A percentile compares a stretch with the other conserved stretches of the same genome.
phyloP scores from a whole-genome alignment of 2,797 vertebrate genomes.

The Bovichtus diacanthus region DNA sequence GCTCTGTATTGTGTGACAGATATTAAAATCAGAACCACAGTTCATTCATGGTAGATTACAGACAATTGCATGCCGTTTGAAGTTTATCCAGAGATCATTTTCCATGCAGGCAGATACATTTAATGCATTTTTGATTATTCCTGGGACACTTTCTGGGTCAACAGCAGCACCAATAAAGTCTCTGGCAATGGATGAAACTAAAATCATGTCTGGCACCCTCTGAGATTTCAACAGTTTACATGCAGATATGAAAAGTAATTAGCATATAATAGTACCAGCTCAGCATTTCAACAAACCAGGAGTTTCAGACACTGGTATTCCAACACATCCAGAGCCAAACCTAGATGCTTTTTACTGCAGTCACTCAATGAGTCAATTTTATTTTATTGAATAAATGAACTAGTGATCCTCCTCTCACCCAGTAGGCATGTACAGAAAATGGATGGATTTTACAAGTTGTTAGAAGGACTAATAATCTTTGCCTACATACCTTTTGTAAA shows the following conservation, averaged over 20 bases:
- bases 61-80: constrained; percentile 67
- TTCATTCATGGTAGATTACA: constrained; percentile 59
- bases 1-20: constrained; percentile 33
- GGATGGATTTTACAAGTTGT: neutral
- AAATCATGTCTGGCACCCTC: constrained; percentile 20
- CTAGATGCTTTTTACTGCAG: neutral
- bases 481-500: neutral
- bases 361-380: constrained; percentile 1
- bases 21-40: constrained; percentile 44
- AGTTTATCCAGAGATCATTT: constrained; percentile 59
- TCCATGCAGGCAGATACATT: constrained; percentile 43
- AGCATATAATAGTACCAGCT: constrained; percentile 7
- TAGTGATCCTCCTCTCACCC: neutral
- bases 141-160: constrained; percentile 72
- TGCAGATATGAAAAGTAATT: constrained; percentile 31
- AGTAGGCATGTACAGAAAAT: neutral
- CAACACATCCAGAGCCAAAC: constrained; percentile 6
- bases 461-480: neutral
- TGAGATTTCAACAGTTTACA: constrained; percentile 38
- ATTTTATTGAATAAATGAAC: constrained; percentile 11
- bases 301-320: constrained; percentile 8
- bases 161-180: constrained; percentile 36
- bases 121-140: constrained; percentile 76
- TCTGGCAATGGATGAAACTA: constrained; percentile 31
- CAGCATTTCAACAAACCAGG: constrained; percentile 7